phyloP scores from a whole-genome alignment of 2,888 invertebrate genomes.

The Nomada fabriciana region DNA sequence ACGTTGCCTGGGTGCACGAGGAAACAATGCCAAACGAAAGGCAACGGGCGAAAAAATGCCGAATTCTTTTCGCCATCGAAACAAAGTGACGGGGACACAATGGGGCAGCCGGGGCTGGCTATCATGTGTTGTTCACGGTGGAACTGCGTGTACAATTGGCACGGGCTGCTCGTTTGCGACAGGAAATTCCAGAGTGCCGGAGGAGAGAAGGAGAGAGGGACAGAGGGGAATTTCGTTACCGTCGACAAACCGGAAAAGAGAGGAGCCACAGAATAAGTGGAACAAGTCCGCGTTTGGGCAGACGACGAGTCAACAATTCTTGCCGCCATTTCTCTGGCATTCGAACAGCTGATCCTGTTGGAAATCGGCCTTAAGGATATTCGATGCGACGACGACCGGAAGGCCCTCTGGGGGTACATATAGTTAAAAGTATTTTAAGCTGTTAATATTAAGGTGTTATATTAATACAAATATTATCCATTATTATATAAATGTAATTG shows the following conservation, averaged over 20 bases:
- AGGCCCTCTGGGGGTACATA: too few relatives aligned
- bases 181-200: neutral
- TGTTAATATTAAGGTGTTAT: too few relatives aligned
- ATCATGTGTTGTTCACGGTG: neutral
- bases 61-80: neutral
- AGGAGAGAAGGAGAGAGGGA: neutral
- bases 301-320: too few relatives aligned
- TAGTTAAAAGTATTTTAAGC: too few relatives aligned
- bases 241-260: slow-evolving; percentile 27
- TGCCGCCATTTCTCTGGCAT: too few relatives aligned
- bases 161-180: slow-evolving; percentile 11
- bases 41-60: neutral
- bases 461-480: too few relatives aligned
- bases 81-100: slow-evolving; percentile 3
- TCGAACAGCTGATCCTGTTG: too few relatives aligned
- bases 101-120: neutral
- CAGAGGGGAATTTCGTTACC: slow-evolving; percentile 28
- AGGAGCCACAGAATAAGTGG: neutral
- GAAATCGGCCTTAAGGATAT: too few relatives aligned
- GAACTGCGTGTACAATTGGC: slow-evolving; percentile 16
- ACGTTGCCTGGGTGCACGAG: neutral
- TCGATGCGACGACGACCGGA: too few relatives aligned
- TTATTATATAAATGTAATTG: too few relatives aligned
- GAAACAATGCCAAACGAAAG: neutral
- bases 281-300: neutral